Percentiles rank a stretch among this genome's conserved stretches.
Evolutionary conservation across 2,888 invertebrate species (phyloP).

Genomic region (Lasioglossum marginatum): DNA sequence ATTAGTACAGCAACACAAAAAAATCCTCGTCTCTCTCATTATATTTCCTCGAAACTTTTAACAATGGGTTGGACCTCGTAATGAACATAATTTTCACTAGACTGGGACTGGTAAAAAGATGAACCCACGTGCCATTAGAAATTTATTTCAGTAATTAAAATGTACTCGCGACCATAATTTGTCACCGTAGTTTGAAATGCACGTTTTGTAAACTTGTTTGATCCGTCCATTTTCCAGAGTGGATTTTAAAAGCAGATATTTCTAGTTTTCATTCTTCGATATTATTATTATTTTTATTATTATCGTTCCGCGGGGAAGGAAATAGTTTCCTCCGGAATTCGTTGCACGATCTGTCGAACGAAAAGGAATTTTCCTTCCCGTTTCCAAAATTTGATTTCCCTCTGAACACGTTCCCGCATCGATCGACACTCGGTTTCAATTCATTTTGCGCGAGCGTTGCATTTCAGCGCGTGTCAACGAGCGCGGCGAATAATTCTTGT

Average conservation of each 20-base stretch:
- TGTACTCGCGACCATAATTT: not conserved
- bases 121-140: not conserved
- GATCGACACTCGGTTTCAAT: slow-evolving; percentile 24
- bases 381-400: not conserved
- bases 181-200: too few relatives aligned
- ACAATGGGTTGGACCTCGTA: not conserved
- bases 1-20: not conserved
- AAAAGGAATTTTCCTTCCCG: not conserved
- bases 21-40: not conserved
- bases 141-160: not conserved
- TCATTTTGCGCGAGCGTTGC: slow-evolving; percentile 15
- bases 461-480: not conserved
- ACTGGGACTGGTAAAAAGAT: not conserved
- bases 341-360: not conserved
- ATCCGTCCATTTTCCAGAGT: not conserved
- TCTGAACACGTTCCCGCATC: not conserved
- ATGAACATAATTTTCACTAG: not conserved
- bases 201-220: not conserved
- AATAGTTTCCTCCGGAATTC: not conserved
- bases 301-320: not conserved
- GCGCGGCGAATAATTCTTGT: slow-evolving; percentile 34
- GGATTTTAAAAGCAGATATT: not conserved
- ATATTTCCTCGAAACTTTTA: not conserved
- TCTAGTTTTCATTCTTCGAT: not conserved
- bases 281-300: not conserved